Evolutionary conservation across 2,113 vertebrate species (phyloP).

Genomic region (Tricholaema leucomelas): DNA sequence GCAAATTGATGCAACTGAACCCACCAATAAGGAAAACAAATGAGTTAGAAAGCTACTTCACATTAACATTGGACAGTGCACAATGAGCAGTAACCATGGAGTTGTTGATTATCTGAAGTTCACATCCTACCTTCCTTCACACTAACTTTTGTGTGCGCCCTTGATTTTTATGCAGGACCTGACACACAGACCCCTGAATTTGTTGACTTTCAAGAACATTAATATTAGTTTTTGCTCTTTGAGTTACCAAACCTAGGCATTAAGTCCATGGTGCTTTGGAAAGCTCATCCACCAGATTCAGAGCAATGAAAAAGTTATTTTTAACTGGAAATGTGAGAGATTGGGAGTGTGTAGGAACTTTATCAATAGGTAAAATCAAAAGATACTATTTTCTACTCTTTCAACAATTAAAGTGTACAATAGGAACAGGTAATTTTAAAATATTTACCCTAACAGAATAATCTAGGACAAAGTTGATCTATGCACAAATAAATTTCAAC

Average conservation of each 20-base stretch:
- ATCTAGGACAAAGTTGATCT: neutral
- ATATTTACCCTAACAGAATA: neutral
- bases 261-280: neutral
- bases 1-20: neutral
- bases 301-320: neutral
- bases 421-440: neutral
- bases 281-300: neutral
- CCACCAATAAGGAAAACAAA: neutral
- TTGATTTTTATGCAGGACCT: neutral
- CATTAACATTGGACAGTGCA: neutral
- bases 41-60: neutral
- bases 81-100: neutral
- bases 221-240: neutral
- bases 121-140: neutral
- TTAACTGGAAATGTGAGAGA: neutral
- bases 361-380: neutral
- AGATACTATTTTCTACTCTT: neutral
- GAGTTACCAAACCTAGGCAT: neutral
- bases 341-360: neutral
- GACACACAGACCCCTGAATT: neutral
- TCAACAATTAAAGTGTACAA: neutral
- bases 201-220: neutral
- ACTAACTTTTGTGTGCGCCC: neutral
- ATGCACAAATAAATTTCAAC: neutral
- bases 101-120: neutral